Conservation (phyloP, 2,797 vertebrate species). For the Enteromius thamalakanensis region DNA sequence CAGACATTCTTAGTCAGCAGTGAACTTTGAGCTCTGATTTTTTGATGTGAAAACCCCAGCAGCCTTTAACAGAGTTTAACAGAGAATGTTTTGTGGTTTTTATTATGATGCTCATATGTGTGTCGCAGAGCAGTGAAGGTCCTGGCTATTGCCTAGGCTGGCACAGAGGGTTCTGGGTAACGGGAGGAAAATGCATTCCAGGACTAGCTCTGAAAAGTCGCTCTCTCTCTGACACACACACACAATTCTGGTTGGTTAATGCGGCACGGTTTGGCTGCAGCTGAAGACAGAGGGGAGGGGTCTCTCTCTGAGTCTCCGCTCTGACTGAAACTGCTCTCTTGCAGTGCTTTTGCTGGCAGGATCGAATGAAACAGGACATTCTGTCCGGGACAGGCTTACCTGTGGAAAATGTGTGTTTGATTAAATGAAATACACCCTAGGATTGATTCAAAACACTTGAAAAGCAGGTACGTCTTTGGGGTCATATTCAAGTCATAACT, state of each 20-base stretch:
- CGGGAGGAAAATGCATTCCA: conserved; percentile 67
- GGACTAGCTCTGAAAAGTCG: conserved; percentile 54
- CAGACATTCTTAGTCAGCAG: conserved; percentile 10
- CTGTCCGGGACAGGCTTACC: conserved; percentile 27
- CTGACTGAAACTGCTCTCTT: conserved; percentile 41
- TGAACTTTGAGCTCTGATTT: conserved; percentile 13
- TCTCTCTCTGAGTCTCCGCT: conserved; percentile 28
- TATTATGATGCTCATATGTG: conserved; percentile 4
- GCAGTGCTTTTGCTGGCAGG: conserved; percentile 48
- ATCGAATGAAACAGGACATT: conserved; percentile 43
- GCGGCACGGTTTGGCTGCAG: conserved; percentile 65
- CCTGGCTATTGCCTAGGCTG: conserved; percentile 45
- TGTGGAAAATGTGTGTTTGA: conserved; percentile 14
- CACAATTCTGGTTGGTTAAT: conserved; percentile 63
- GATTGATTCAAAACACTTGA: conserved; percentile 24
- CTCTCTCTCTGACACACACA: conserved; percentile 47
- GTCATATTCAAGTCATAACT: background rate
- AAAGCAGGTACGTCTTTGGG: conserved; percentile 20
- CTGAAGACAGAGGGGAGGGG: conserved; percentile 59
- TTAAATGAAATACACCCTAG: conserved; percentile 15
- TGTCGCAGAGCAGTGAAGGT: conserved; percentile 17
- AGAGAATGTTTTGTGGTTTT: background rate
- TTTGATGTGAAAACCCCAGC: background rate
- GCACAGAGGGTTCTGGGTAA: conserved; percentile 53
- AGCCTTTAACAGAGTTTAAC: background rate